Percentiles rank a stretch among this genome's conserved stretches.
These are phyloP conservation scores for Mycetomoellerius zeteki DNA, from an alignment of 1,140 invertebrate genomes.

Conservation along the genomic window DNA sequence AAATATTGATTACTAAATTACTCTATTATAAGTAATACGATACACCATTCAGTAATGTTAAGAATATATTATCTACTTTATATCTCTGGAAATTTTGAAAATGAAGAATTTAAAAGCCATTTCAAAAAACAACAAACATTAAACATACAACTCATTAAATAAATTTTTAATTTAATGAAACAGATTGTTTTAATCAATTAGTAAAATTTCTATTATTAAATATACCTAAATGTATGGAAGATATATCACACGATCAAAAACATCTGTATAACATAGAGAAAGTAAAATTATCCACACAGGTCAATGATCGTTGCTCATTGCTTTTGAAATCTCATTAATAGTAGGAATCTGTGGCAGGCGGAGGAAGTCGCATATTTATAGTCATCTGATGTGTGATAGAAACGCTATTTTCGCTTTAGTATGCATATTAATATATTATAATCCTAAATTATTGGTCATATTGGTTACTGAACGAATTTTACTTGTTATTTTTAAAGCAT, in stretches of 20 bases:
- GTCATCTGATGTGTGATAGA: not conserved
- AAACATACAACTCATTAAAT: too few relatives aligned
- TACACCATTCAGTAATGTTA: too few relatives aligned
- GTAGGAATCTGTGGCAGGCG: not conserved
- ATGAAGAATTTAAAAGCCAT: too few relatives aligned
- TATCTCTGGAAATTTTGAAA: too few relatives aligned
- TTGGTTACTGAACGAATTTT: not conserved
- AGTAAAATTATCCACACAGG: conserved; percentile 6
- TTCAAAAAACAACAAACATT: too few relatives aligned
- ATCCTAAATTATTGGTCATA: not conserved
- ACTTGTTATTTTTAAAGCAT: not conserved
- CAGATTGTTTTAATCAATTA: not conserved
- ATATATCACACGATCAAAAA: not conserved
- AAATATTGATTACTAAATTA: not conserved
- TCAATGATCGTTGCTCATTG: not conserved
- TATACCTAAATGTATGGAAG: not conserved
- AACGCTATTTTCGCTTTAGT: not conserved
- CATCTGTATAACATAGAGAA: conserved; percentile 21
- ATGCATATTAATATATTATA: not conserved
- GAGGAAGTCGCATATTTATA: conserved; percentile 1
- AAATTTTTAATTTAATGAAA: not conserved
- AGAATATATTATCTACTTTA: too few relatives aligned
- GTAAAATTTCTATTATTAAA: not conserved
- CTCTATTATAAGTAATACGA: too few relatives aligned
- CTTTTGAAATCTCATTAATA: conserved; percentile 47